Evolutionary conservation across 2,888 invertebrate species (phyloP).

Genomic region (Eupithecia exiguata): DNA sequence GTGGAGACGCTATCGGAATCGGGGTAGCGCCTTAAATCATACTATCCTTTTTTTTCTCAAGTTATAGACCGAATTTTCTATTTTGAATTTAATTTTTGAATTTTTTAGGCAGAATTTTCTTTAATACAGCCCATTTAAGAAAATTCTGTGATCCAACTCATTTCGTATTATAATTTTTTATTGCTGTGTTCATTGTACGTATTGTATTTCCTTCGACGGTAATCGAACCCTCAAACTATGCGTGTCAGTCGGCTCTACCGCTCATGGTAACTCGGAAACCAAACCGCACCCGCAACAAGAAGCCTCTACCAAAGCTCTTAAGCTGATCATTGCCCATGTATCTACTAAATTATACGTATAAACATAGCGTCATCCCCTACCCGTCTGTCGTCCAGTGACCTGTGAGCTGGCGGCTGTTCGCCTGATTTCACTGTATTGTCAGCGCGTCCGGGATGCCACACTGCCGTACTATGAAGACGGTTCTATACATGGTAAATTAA

Average conservation of each 20-base stretch:
- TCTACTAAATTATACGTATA: neutral
- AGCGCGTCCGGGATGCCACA: conserved; percentile 26
- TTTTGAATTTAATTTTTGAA: too few species aligned
- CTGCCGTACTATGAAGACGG: neutral
- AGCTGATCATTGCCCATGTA: conserved; percentile 4
- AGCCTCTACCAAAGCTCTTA: neutral
- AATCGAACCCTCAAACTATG: neutral
- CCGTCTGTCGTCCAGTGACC: conserved; percentile 30
- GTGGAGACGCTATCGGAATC: too few species aligned
- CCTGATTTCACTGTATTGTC: conserved; percentile 43
- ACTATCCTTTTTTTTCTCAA: too few species aligned
- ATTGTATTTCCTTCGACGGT: neutral
- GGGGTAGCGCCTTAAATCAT: too few species aligned
- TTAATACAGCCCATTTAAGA: too few species aligned
- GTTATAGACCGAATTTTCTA: too few species aligned
- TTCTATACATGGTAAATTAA: neutral
- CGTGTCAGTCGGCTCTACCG: neutral
- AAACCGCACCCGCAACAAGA: neutral
- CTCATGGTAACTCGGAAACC: neutral
- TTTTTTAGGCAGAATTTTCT: too few species aligned
- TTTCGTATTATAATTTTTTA: neutral
- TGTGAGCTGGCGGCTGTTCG: conserved; percentile 26
- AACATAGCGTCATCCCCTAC: conserved; percentile 7
- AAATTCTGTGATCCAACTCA: neutral
- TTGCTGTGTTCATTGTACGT: neutral